Percentiles rank a stretch among this genome's conserved stretches.
Conservation (phyloP, 2,888 invertebrate species). For the Cataglyphis cursor region DNA sequence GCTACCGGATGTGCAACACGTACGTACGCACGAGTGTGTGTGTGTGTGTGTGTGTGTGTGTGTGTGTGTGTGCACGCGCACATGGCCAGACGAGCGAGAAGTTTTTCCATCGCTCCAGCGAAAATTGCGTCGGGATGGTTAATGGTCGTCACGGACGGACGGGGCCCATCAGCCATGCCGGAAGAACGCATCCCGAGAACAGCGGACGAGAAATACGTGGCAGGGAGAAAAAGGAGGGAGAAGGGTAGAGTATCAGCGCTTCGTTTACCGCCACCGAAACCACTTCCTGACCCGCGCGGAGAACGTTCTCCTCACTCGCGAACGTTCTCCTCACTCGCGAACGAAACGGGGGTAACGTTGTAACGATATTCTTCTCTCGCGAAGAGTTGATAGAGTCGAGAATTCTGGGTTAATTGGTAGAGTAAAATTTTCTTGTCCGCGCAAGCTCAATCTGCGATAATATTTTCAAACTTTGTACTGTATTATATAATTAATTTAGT, state of each 20-base stretch:
- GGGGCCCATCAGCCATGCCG: slow-evolving; percentile 62
- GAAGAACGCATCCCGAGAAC: slow-evolving; percentile 61
- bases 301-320: not conserved
- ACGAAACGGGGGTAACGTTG: not conserved
- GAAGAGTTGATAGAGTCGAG: not conserved
- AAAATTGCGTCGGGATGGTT: slow-evolving; percentile 76
- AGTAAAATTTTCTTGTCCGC: not conserved
- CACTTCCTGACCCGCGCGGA: slow-evolving; percentile 24
- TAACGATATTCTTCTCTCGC: slow-evolving; percentile 26
- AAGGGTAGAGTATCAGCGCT: slow-evolving; percentile 45
- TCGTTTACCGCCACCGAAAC: slow-evolving; percentile 37
- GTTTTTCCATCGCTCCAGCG: slow-evolving; percentile 76
- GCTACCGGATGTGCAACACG: slow-evolving; percentile 22
- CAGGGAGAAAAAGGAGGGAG: slow-evolving; percentile 14
- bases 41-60: not conserved
- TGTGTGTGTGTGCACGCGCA: not conserved
- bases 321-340: not conserved
- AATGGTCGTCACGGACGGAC: slow-evolving; percentile 69
- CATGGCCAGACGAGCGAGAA: slow-evolving; percentile 58
- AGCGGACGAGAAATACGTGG: slow-evolving; percentile 55
- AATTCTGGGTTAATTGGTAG: slow-evolving; percentile 19
- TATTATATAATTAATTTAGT: slow-evolving; percentile 4
- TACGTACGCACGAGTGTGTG: not conserved
- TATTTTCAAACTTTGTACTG: slow-evolving; percentile 3
- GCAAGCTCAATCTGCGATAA: not conserved